Conservation (phyloP, 2,888 invertebrate genomes). For the Heliconius cydno region DNA sequence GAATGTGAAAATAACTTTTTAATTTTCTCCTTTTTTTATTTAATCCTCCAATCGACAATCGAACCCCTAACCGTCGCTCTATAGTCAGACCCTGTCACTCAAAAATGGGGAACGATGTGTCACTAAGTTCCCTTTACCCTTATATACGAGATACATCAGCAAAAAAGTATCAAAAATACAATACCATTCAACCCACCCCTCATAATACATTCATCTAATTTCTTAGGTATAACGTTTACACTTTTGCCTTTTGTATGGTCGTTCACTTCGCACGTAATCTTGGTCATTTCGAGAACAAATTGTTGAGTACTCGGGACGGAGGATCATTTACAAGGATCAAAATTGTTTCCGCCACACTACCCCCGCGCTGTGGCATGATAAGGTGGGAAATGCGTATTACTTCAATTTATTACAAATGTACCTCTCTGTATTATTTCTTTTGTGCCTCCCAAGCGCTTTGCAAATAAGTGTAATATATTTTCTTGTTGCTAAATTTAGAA, state of each 20-base stretch:
- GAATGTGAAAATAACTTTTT: no score
- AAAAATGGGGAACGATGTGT: neutral
- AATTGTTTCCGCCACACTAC: constrained; percentile 37
- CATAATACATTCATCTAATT: constrained; percentile 13
- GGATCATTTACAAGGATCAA: constrained; percentile 42
- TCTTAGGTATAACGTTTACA: constrained; percentile 28
- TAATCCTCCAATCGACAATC: no score
- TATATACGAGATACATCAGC: neutral
- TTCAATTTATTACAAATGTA: constrained; percentile 32
- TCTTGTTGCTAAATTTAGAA: neutral
- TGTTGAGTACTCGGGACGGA: constrained; percentile 37
- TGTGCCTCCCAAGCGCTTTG: constrained; percentile 1
- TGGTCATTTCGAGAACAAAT: constrained; percentile 45
- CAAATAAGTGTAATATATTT: constrained; percentile 12
- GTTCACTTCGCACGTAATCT: constrained; percentile 47
- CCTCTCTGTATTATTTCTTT: constrained; percentile 10
- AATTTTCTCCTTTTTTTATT: no score
- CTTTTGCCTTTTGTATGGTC: constrained; percentile 41
- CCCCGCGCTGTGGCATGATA: constrained; percentile 24
- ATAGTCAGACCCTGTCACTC: no score
- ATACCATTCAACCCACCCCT: neutral
- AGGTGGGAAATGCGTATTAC: constrained; percentile 21
- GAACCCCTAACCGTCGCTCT: no score
- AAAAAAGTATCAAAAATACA: neutral
- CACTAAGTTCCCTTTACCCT: neutral